These are phyloP conservation scores for Drosophila lutescens DNA, from an alignment of 2,888 invertebrate genomes.

Conservation along the genomic window DNA sequence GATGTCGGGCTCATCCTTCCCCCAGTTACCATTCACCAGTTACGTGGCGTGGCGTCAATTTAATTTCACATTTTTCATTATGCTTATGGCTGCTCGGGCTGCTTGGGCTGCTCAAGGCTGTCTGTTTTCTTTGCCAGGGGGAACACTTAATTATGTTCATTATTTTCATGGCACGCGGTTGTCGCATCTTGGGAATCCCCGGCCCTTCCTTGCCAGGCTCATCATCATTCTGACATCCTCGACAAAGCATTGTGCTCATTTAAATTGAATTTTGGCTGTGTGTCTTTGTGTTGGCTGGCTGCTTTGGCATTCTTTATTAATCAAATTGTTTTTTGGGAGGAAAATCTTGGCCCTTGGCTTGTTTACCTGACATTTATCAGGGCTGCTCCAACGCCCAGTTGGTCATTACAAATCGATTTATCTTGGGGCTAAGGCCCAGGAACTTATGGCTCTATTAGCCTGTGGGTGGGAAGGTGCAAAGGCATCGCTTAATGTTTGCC, in stretches of 20 bases:
- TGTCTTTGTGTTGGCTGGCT: constrained; percentile 31
- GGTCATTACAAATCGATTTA: constrained; percentile 83
- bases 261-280: constrained; percentile 72
- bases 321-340: constrained; percentile 52
- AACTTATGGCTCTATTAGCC: constrained; percentile 70
- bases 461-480: not conserved
- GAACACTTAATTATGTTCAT: constrained; percentile 81
- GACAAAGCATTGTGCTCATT: constrained; percentile 61
- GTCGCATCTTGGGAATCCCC: constrained; percentile 29
- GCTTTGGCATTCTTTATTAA: constrained; percentile 56
- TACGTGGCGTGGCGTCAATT: constrained; percentile 78
- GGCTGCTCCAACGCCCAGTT: constrained; percentile 27
- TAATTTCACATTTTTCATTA: constrained; percentile 80
- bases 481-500: constrained; percentile 30
- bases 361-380: constrained; percentile 71
- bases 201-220: not conserved
- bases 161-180: constrained; percentile 77
- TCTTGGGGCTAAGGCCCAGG: constrained; percentile 65
- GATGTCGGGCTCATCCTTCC: constrained; percentile 45
- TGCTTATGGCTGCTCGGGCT: constrained; percentile 57
- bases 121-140: constrained; percentile 69
- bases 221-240: constrained; percentile 55
- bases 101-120: constrained; percentile 29
- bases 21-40: constrained; percentile 2
- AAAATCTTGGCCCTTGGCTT: constrained; percentile 38